Evolutionary conservation across 2,888 invertebrate genomes (phyloP).

Genomic region (Trichacis sp.): DNA sequence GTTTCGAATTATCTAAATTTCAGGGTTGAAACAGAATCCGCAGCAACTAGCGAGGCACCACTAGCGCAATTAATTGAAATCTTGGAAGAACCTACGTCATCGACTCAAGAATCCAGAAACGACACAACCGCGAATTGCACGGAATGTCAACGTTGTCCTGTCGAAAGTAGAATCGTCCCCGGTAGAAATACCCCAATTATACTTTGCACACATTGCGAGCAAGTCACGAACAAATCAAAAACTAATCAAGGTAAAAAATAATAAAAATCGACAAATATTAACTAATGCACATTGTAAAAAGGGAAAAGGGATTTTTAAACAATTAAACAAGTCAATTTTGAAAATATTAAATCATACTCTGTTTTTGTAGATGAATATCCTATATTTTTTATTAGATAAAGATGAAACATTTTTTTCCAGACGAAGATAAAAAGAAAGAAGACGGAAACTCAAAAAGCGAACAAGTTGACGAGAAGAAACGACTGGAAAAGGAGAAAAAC

Average conservation of each 20-base stretch:
- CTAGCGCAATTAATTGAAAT: conserved; percentile 23
- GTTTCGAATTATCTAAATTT: not conserved
- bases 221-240: conserved; percentile 40
- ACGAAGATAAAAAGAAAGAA: not conserved
- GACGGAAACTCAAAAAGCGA: not conserved
- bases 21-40: conserved; percentile 44
- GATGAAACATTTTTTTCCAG: too few species aligned
- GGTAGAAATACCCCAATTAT: conserved; percentile 45
- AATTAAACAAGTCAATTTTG: too few species aligned
- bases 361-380: too few species aligned
- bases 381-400: too few species aligned
- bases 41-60: conserved; percentile 32
- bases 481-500: conserved; percentile 60
- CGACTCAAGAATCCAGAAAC: conserved; percentile 27
- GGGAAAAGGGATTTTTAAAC: too few species aligned
- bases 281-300: too few species aligned
- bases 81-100: conserved; percentile 8
- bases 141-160: conserved; percentile 40
- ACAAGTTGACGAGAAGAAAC: conserved; percentile 18
- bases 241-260: conserved; percentile 42
- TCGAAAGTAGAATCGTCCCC: conserved; percentile 45
- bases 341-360: too few species aligned
- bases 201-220: conserved; percentile 46
- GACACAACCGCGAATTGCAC: conserved; percentile 42
- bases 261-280: not conserved